Conservation (phyloP, 2,113 vertebrate genomes). For the Lycaon pictus region DNA sequence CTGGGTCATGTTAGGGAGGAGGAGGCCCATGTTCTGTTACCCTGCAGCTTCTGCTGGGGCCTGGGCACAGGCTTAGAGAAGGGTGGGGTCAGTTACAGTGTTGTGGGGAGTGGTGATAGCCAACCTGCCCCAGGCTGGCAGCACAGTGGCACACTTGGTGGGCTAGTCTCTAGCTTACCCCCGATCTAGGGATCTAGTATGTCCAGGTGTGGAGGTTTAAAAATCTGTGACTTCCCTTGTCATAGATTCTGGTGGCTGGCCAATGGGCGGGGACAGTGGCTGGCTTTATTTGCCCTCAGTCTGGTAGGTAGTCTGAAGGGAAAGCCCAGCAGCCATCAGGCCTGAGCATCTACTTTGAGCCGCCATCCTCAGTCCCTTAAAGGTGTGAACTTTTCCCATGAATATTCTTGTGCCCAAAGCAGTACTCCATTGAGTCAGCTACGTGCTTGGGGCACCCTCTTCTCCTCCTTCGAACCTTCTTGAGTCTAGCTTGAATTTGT, state of each 20-base stretch:
- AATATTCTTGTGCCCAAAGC: not conserved
- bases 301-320: not conserved
- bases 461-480: not conserved
- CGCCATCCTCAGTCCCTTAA: accelerated
- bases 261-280: not conserved
- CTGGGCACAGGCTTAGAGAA: not conserved
- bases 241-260: not conserved
- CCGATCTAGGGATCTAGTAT: not conserved
- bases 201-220: not conserved
- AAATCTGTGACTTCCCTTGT: not conserved
- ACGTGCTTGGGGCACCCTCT: not conserved
- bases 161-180: not conserved
- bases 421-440: not conserved
- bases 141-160: not conserved
- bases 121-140: not conserved
- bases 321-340: not conserved
- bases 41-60: not conserved
- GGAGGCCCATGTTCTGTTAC: not conserved
- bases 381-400: not conserved
- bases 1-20: not conserved
- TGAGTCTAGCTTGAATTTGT: not conserved
- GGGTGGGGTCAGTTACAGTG: not conserved
- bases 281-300: not conserved
- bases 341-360: not conserved
- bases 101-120: not conserved